Evolutionary conservation across 2,797 vertebrate genomes (phyloP).

Genomic region (Esox masquinongy): DNA sequence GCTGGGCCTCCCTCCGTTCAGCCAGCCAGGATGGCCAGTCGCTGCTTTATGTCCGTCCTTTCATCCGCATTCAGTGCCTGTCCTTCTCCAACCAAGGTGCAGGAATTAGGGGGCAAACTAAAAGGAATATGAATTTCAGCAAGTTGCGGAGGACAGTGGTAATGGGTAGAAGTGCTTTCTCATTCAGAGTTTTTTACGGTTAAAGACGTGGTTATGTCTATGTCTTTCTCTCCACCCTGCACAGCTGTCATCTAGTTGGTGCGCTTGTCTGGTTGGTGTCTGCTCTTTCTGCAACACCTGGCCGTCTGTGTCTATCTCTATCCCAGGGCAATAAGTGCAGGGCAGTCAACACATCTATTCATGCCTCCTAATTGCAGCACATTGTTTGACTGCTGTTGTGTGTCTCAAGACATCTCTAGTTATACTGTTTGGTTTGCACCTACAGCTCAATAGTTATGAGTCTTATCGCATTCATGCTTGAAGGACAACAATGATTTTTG

Average conservation of each 20-base stretch:
- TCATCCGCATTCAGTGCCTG: neutral
- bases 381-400: too few species aligned
- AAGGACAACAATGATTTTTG: neutral
- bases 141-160: neutral
- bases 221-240: too few species aligned
- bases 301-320: neutral
- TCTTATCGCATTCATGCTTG: neutral
- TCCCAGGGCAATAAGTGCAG: neutral
- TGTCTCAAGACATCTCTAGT: neutral
- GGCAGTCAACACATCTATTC: neutral
- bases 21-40: neutral
- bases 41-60: neutral
- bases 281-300: neutral
- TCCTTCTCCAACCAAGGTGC: neutral
- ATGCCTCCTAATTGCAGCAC: neutral
- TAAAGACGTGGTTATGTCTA: neutral
- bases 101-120: neutral
- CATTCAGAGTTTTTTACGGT: neutral
- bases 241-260: neutral
- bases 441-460: neutral
- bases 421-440: neutral
- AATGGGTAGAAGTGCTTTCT: neutral
- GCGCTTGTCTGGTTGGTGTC: neutral
- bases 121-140: neutral
- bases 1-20: conserved; percentile 10